A percentile compares a stretch with the other conserved stretches of the same genome.
Evolutionary conservation across 2,797 vertebrate genomes (phyloP).

Genomic region (Capromys pilorides): DNA sequence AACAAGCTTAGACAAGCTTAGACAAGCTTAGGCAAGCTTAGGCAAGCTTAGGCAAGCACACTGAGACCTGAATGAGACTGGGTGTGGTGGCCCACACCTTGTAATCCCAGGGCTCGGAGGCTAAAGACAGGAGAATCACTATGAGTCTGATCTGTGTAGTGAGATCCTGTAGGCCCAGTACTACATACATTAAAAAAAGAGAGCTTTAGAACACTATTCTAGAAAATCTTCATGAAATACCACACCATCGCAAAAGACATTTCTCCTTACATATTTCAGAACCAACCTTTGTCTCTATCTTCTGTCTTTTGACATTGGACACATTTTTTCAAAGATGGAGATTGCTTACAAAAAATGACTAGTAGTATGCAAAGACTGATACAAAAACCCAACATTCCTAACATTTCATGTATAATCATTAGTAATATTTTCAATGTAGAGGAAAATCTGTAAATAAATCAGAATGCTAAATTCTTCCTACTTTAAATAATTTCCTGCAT

Average conservation of each 20-base stretch:
- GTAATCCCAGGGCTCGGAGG: too few species aligned
- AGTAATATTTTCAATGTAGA: conserved; percentile 1
- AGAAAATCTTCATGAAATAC: not conserved
- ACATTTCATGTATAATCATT: not conserved
- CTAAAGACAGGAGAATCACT: too few species aligned
- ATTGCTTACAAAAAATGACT: not conserved
- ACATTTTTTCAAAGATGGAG: not conserved
- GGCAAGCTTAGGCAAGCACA: too few species aligned
- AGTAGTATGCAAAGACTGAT: not conserved
- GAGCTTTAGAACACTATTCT: not conserved
- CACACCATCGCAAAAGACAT: not conserved
- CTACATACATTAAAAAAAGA: too few species aligned
- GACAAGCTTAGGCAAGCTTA: too few species aligned
- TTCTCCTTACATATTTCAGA: not conserved
- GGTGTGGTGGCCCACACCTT: too few species aligned
- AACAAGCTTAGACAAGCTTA: too few species aligned
- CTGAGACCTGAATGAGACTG: too few species aligned
- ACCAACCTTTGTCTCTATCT: not conserved
- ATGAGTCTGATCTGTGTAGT: too few species aligned
- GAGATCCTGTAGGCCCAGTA: too few species aligned
- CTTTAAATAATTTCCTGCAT: not conserved
- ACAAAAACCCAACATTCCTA: not conserved
- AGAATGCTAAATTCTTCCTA: not conserved
- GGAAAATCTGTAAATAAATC: not conserved
- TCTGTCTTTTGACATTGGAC: not conserved